Percentiles rank a stretch among this genome's conserved stretches.
Conservation (phyloP, 2,113 vertebrate species). For the Geococcyx californianus region DNA sequence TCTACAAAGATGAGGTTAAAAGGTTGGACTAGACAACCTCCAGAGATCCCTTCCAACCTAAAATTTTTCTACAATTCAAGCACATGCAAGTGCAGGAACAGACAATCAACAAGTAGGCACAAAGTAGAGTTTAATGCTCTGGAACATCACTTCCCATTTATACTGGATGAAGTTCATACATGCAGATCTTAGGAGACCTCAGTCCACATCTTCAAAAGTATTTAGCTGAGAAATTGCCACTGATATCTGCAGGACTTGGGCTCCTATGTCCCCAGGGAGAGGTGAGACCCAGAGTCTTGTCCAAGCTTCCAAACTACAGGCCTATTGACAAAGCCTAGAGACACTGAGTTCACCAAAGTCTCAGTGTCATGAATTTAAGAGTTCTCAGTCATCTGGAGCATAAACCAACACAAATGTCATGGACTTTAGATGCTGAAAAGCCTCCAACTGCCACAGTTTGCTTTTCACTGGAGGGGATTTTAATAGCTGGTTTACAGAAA, state of each 20-base stretch:
- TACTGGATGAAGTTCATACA: not conserved
- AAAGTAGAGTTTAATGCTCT: rapidly evolving
- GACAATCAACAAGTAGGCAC: not conserved
- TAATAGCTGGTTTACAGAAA: not conserved
- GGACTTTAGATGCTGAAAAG: not conserved
- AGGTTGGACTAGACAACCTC: not conserved
- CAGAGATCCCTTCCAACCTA: not conserved
- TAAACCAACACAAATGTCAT: not conserved
- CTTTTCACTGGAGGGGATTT: not conserved
- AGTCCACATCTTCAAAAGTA: not conserved
- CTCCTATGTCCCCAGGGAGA: rapidly evolving
- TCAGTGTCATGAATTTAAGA: not conserved
- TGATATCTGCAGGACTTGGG: not conserved
- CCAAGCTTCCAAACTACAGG: not conserved
- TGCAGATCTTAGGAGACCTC: not conserved
- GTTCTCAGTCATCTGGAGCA: not conserved
- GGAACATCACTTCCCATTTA: not conserved
- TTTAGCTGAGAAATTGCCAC: not conserved
- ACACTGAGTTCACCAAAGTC: not conserved
- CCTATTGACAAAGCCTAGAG: not conserved
- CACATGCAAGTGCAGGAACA: not conserved
- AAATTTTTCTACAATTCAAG: not conserved
- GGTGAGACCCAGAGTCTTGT: not conserved
- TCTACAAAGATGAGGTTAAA: slow-evolving; percentile 7
- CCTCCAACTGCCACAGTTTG: not conserved